Percentiles rank a stretch among this genome's conserved stretches.
phyloP scores from a whole-genome alignment of 2,797 vertebrate species.

The Danio albolineatus region DNA sequence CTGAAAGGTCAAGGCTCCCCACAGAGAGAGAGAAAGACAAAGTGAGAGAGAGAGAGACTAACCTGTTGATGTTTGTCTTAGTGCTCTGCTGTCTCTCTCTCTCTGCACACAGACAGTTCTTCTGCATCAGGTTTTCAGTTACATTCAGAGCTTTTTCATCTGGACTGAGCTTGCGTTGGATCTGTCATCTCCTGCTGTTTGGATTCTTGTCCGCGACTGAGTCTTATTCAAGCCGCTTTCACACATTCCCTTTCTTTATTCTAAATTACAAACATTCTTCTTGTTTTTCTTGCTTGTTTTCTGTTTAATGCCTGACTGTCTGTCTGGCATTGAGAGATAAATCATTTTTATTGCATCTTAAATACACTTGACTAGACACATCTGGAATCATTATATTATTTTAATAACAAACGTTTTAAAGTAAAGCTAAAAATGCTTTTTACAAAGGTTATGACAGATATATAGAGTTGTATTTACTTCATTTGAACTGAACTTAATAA shows the following conservation, averaged over 20 bases:
- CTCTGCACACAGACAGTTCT: slow-evolving; percentile 17
- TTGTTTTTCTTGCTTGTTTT: not conserved
- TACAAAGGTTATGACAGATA: too few species aligned
- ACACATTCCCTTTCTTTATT: not conserved
- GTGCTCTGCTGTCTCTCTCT: not conserved
- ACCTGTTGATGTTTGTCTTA: slow-evolving; percentile 37
- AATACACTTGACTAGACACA: not conserved
- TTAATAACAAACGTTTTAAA: too few species aligned
- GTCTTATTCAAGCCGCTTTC: not conserved
- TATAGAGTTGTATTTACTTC: too few species aligned
- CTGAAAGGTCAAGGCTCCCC: slow-evolving; percentile 38
- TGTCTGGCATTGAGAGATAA: not conserved
- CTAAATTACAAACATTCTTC: not conserved
- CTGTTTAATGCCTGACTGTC: not conserved
- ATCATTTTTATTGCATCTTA: not conserved
- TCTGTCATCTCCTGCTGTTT: not conserved
- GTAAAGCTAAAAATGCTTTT: too few species aligned
- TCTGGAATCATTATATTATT: too few species aligned
- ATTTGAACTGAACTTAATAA: too few species aligned
- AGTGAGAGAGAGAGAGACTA: not conserved
- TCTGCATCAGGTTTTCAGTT: slow-evolving; percentile 10
- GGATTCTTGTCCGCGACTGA: not conserved
- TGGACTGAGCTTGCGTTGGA: not conserved
- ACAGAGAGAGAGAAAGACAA: slow-evolving; percentile 14
- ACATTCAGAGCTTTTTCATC: slow-evolving; percentile 8